Conservation (phyloP, 2,113 vertebrate genomes). For the Pygoscelis adeliae region DNA sequence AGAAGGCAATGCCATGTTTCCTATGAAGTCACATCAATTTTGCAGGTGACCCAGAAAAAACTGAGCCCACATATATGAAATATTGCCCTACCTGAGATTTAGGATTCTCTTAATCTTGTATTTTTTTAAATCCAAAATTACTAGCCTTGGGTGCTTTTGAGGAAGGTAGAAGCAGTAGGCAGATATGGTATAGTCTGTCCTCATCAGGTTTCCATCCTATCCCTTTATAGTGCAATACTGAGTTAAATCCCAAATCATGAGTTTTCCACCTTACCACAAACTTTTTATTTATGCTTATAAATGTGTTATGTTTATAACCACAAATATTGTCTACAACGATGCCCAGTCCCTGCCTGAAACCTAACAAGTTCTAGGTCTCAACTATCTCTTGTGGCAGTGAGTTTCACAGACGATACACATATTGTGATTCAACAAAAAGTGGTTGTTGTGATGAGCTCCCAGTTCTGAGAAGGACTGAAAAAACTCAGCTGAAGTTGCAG, state of each 20-base stretch:
- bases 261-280: not conserved
- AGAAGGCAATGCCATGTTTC: not conserved
- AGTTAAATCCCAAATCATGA: not conserved
- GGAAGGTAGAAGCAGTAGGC: not conserved
- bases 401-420: not conserved
- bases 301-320: not conserved
- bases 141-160: not conserved
- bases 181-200: not conserved
- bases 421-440: not conserved
- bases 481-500: not conserved
- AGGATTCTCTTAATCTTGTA: not conserved
- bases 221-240: not conserved
- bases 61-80: not conserved
- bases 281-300: not conserved
- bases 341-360: not conserved
- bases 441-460: not conserved
- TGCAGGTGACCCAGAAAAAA: not conserved
- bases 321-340: not conserved
- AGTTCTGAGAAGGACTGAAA: not conserved
- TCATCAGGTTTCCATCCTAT: not conserved
- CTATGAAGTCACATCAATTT: not conserved
- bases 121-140: not conserved
- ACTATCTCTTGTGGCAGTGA: accelerated
- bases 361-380: not conserved
- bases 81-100: not conserved